Base-by-base conservation (phyloP, 2,797 vertebrate species). In the Lerista edwardsae region DNA sequence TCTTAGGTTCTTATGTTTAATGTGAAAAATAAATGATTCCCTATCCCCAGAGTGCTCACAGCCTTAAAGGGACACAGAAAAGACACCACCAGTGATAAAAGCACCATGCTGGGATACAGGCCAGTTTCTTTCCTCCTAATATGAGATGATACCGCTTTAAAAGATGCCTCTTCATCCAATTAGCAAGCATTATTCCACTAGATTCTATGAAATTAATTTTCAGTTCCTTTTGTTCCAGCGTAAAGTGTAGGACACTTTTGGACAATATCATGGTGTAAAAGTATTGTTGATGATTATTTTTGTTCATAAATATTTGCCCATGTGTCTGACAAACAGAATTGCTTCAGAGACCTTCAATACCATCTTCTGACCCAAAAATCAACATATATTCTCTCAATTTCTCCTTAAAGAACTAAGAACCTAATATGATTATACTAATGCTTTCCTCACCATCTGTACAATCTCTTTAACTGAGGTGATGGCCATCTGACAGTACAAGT, bases 151-250 rank as follows among this genome's bases (percentile, higher is more conserved):
- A 51, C 47, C 47, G 14, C 47, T 51, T 51, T 51, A 51, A 51
- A 51, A 51, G 47, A 12, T 51, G 47, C 47, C 47, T 51, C 47
- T 51, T 51, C 7, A 14, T 12, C 47, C 47, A 51, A 12, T 51
- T 17, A 61, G 59, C 12, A 19, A 81, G 84, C 74, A 29, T 6
- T 29, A 25, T 81, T 82, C 87, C 84, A 79, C 83, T 77, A 74
- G 82, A 1, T 12, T 67, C 77, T 68, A 51, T 51, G 12, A 51
- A 51, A 51, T 51, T 51, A 51, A 10, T 51, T 86, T 82, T 0
- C 31, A 82, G 57, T 86, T 88, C 62, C 84, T 86, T 82, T 59
- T 59, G 44, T n/a, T 68, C 7, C 25, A 68, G 27, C 21, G 47
- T 34, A n/a, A n/a, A n/a, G n/a, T n/a, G n/a, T n/a, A n/a, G n/a